Conservation (phyloP, 2,888 invertebrate genomes). For the Abrostola tripartita region DNA sequence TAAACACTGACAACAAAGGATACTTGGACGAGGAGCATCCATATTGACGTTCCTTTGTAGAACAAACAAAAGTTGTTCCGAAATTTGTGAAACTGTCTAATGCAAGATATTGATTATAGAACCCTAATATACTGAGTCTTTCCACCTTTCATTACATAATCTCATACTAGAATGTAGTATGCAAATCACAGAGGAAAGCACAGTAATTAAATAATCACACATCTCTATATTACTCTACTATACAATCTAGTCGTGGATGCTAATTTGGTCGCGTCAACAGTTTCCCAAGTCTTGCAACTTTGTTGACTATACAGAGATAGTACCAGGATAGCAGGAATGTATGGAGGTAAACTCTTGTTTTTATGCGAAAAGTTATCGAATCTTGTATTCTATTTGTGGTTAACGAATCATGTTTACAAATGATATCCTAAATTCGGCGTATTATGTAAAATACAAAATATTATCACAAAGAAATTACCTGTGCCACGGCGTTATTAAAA, state of each 20-base stretch:
- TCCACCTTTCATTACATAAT: neutral
- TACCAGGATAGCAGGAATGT: constrained; percentile 2
- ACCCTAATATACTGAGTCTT: neutral
- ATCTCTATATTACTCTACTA: neutral
- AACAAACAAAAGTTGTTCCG: no score
- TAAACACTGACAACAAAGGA: no score
- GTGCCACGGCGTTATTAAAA: no score
- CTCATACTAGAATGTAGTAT: neutral
- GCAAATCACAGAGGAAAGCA: neutral
- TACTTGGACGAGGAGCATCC: no score
- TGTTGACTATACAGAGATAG: neutral
- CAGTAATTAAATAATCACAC: neutral
- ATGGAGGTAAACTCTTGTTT: neutral
- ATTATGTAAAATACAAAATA: neutral
- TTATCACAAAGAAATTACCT: no score
- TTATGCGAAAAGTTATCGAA: neutral
- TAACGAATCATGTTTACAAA: neutral
- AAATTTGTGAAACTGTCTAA: no score
- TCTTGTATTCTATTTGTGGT: neutral
- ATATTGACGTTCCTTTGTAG: no score
- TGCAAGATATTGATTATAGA: no score
- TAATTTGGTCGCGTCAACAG: neutral
- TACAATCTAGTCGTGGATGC: neutral
- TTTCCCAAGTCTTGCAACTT: neutral
- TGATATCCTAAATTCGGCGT: neutral